Evolutionary conservation across 1,140 invertebrate species (phyloP).

Genomic region (Cheumatopsyche charites): DNA sequence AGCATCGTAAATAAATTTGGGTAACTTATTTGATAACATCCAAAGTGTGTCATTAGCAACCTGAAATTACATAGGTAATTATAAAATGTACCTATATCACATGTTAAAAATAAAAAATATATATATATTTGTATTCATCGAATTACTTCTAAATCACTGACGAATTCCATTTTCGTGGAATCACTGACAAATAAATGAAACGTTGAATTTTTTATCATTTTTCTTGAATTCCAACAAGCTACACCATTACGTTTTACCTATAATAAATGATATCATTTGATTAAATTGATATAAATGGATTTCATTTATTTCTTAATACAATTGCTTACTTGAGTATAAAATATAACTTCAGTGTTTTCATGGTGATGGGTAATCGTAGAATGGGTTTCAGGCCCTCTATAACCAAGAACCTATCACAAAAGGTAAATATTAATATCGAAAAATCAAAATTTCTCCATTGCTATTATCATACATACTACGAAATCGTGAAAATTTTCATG

Average conservation of each 20-base stretch:
- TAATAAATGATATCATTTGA: neutral
- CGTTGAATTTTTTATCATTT: slow-evolving; percentile 69
- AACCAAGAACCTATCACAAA: slow-evolving; percentile 56
- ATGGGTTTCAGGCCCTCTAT: slow-evolving; percentile 71
- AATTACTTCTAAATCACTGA: slow-evolving; percentile 68
- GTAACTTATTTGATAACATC: slow-evolving; percentile 70
- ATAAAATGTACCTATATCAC: slow-evolving; percentile 21
- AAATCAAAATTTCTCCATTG: no score
- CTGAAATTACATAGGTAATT: slow-evolving; percentile 50
- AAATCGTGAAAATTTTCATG: slow-evolving; percentile 70
- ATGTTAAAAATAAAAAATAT: slow-evolving; percentile 7
- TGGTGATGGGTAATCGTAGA: slow-evolving; percentile 76
- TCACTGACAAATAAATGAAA: slow-evolving; percentile 67
- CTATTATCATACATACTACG: no score
- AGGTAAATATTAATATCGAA: slow-evolving; percentile 11
- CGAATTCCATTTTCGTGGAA: slow-evolving; percentile 69
- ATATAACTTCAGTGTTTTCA: slow-evolving; percentile 70
- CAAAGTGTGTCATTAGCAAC: slow-evolving; percentile 68
- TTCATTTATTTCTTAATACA: no score
- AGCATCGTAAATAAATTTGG: slow-evolving; percentile 64
- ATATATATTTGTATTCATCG: slow-evolving; percentile 1
- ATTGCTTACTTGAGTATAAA: slow-evolving; percentile 75
- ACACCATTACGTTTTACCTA: slow-evolving; percentile 66
- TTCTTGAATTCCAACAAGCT: slow-evolving; percentile 75
- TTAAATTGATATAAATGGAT: no score